Base-by-base conservation (phyloP, 1,140 invertebrate genomes). In the Mycetomoellerius zeteki region DNA sequence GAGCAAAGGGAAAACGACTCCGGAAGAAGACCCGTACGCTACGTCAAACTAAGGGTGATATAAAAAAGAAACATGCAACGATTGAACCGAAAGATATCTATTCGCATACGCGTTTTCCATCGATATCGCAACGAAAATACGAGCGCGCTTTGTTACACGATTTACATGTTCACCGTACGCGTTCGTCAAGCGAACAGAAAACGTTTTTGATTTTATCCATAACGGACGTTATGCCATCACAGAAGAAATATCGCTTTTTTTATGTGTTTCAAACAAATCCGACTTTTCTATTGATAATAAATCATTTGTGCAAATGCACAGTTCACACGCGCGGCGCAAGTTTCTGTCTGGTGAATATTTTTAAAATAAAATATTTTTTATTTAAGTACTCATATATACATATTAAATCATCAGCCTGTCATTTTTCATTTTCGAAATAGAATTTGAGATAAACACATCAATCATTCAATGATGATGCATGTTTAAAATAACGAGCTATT, bases 141-240 rank as follows among this genome's bases (percentile, higher is more conserved):
- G 80, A 84, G 80, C 69, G n/a, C 69, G 56, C 21, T 84, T 84
- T 60, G 69, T 73, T 73, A 37, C 52, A 50, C 30, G 80, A 43
- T 62, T 73, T 60, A 84, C 69, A 84, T 84, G 69, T 81, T 67
- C 65, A n/a, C 52, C 54, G 21, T 47, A 19, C 43, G 69, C 54
- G 50, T 73, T 82, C 67, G 80, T 56, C 67, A 54, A 84, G 69
- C 69, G 56, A 43, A 62, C 37, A 84, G 56, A 62, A 84, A 84
- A 75, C 37, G 72, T 62, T 84, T 84, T 84, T 73, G 80, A 84
- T 84, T 84, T 84, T 84, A 84, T 84, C 78, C 50, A 71, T 71
- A 81, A 81, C 69, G 69, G 69, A 73, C 69, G 69, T 84, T 75
- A 33, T 37, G 24, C 19, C 54, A 54, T 75, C 54, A 43, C 54